Conservation (phyloP, 1,140 invertebrate species). For the Panulirus ornatus region DNA sequence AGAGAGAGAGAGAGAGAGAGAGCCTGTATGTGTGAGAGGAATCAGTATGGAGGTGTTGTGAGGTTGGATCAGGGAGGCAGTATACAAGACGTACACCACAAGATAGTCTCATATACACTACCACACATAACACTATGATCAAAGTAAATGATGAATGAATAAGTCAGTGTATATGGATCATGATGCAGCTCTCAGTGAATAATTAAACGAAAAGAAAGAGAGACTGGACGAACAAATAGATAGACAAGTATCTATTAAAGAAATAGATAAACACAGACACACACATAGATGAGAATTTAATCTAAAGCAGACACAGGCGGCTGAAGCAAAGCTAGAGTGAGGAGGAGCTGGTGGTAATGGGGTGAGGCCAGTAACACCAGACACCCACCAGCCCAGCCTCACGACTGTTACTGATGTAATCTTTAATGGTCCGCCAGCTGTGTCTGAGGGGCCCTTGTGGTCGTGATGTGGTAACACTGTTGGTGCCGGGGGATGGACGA, state of each 20-base stretch:
- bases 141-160: not conserved
- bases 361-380: not conserved
- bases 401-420: conserved; percentile 2
- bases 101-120: not conserved
- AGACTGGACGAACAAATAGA: not conserved
- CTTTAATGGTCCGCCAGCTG: conserved; percentile 34
- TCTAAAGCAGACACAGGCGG: not conserved
- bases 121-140: not conserved
- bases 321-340: not conserved
- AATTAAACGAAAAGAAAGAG: not conserved
- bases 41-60: not conserved
- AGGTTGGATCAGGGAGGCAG: not conserved
- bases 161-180: not conserved
- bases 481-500: not conserved
- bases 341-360: no score
- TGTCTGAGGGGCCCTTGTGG: conserved; percentile 32
- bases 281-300: conserved; percentile 5
- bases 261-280: conserved; percentile 7
- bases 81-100: not conserved
- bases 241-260: not conserved
- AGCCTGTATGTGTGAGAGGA: no score
- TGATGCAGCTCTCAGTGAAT: no score
- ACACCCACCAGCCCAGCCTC: not conserved
- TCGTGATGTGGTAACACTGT: conserved; percentile 30
- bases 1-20: no score